phyloP scores from a whole-genome alignment of 2,113 vertebrate species.

The Azemiops feae region DNA sequence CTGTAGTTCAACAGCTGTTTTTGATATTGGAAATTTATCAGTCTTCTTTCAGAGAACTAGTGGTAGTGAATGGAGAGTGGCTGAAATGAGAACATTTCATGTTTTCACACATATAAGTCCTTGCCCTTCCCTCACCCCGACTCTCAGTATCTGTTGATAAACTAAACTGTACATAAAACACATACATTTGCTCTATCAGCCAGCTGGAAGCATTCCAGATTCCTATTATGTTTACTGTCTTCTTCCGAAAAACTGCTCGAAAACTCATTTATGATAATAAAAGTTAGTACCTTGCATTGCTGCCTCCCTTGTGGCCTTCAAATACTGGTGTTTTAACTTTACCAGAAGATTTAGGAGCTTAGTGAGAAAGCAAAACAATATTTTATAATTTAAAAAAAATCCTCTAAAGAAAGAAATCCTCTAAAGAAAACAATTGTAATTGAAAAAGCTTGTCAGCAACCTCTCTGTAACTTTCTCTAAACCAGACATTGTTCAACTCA shows the following conservation, averaged over 20 bases:
- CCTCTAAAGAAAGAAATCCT: too few relatives aligned
- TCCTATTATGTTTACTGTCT: slow-evolving; percentile 21
- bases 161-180: slow-evolving; percentile 52
- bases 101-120: slow-evolving; percentile 1
- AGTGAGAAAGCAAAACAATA: background rate
- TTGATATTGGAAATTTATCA: slow-evolving; percentile 82
- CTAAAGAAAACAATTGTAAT: background rate
- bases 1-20: slow-evolving; percentile 77
- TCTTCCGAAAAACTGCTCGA: slow-evolving; percentile 31
- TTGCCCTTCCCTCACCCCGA: background rate
- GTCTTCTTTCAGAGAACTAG: slow-evolving; percentile 65
- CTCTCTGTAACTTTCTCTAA: rapidly evolving
- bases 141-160: slow-evolving; percentile 29
- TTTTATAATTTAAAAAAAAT: background rate
- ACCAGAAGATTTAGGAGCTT: background rate
- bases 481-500: background rate
- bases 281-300: slow-evolving; percentile 46
- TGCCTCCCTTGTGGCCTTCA: slow-evolving; percentile 47
- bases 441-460: background rate
- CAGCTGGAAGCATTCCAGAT: slow-evolving; percentile 29
- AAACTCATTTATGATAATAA: slow-evolving; percentile 42
- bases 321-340: slow-evolving; percentile 22
- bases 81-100: slow-evolving; percentile 33
- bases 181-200: slow-evolving; percentile 34
- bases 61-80: slow-evolving; percentile 57